A percentile compares a stretch with the other conserved stretches of the same genome.
phyloP scores from a whole-genome alignment of 2,888 invertebrate genomes.

The Agrotis clavis region DNA sequence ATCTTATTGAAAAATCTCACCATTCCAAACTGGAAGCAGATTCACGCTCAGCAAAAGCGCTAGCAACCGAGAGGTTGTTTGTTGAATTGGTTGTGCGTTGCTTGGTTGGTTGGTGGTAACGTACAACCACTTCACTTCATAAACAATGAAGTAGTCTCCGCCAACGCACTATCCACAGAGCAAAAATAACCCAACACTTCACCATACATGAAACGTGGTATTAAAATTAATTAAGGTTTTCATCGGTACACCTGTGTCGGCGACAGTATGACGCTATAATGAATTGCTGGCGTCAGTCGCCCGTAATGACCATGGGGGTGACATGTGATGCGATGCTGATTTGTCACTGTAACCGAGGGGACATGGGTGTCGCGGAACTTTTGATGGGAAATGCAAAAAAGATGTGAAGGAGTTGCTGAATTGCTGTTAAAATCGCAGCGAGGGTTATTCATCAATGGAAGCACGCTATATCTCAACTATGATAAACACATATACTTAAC shows the following conservation, averaged over 20 bases:
- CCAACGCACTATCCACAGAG: not conserved
- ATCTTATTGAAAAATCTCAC: too few relatives aligned
- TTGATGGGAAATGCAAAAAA: constrained; percentile 17
- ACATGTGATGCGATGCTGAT: constrained; percentile 78
- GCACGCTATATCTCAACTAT: too few relatives aligned
- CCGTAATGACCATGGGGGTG: constrained; percentile 78
- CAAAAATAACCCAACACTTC: constrained; percentile 40
- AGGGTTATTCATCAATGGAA: too few relatives aligned
- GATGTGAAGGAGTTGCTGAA: not conserved
- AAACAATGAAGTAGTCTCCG: too few relatives aligned
- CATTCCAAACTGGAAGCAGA: too few relatives aligned
- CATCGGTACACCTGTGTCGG: constrained; percentile 80
- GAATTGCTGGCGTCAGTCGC: constrained; percentile 77
- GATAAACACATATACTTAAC: too few relatives aligned
- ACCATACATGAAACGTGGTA: constrained; percentile 61
- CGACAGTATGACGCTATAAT: constrained; percentile 82
- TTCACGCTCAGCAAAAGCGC: too few relatives aligned
- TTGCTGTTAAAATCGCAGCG: too few relatives aligned
- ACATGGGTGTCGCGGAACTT: constrained; percentile 18
- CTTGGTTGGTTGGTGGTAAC: too few relatives aligned
- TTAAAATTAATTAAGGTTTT: constrained; percentile 78
- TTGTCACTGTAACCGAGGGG: constrained; percentile 64
- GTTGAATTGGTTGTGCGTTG: too few relatives aligned
- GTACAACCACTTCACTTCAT: too few relatives aligned
- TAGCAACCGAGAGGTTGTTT: too few relatives aligned